Base-by-base conservation (phyloP, 2,888 invertebrate species). In the Euclidia mi region DNA sequence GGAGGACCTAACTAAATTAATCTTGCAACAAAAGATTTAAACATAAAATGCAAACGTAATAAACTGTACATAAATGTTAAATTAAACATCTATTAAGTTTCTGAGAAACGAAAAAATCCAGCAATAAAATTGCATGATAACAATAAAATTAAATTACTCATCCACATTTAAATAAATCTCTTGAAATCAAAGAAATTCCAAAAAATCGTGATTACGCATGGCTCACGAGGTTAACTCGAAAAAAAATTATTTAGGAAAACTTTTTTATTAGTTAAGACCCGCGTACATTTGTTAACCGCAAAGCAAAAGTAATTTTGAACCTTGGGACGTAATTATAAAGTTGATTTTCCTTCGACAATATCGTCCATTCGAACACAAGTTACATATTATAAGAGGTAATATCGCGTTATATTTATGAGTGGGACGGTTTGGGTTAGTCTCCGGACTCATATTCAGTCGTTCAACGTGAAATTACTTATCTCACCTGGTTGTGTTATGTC, bases 381-480 rank as follows among this genome's bases (percentile, higher is more conserved):
- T 60, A 70, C 52, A 52, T 62, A 55, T 55, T 63, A 65, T 51
- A 71, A 32, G 59, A 51, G 65, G 70, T 57, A 74, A 79, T 75
- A 79, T 77, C 69, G 59, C 71, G 76, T 78, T 78, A 79, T 86
- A 84, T 86, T 86, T 86, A 86, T 82, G 79, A 72, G 70, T 64
- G 72, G 81, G 76, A 74, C 67, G 55, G 71, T 50, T 61, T 64
- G 71, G 76, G 78, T 71, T 72, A 70, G 81, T 84, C 86, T 84
- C 86, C 49, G 58, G 76, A 56, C 81, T 78, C 84, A 78, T 82
- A 86, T 84, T n/a, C 72, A 72, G 81, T 79, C 81, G 84, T 77
- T 81, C 78, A 63, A 78, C 64, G 75, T 73, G 76, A 85, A 85
- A 86, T 86, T 84, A 84, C 85, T 64, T 69, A 83, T 78, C 83